A percentile compares a stretch with the other conserved stretches of the same genome.
phyloP scores from a whole-genome alignment of 2,797 vertebrate species.

The Ataeniobius toweri region DNA sequence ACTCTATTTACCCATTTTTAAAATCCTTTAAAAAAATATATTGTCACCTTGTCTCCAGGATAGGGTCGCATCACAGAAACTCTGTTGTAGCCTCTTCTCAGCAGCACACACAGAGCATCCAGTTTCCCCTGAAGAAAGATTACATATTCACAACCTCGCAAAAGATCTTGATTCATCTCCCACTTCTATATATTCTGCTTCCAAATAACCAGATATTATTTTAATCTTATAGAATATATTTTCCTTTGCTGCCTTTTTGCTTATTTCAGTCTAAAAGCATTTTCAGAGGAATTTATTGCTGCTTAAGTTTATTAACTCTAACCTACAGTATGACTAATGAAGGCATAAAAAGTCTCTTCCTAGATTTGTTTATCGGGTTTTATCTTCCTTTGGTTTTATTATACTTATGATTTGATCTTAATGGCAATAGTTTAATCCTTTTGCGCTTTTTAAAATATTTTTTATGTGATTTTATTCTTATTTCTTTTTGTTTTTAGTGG shows the following conservation, averaged over 20 bases:
- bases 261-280: not conserved
- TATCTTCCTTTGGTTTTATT: too few relatives aligned
- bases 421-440: too few relatives aligned
- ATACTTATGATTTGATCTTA: too few relatives aligned
- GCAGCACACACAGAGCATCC: conserved; percentile 92
- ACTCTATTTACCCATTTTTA: not conserved
- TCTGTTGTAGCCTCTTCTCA: conserved; percentile 91
- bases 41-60: conserved; percentile 93
- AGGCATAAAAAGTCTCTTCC: not conserved
- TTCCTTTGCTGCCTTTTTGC: not conserved
- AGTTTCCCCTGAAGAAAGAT: conserved; percentile 86
- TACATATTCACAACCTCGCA: not conserved
- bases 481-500: not conserved
- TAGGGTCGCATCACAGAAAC: conserved; percentile 97
- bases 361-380: not conserved
- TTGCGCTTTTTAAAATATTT: too few relatives aligned
- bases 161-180: not conserved
- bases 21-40: not conserved
- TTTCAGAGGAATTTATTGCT: not conserved
- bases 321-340: too few relatives aligned
- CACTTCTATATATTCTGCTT: not conserved
- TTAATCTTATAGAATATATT: not conserved
- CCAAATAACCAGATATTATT: too few relatives aligned
- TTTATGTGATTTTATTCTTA: not conserved
- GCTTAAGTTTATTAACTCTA: not conserved